Evolutionary conservation across 1,140 invertebrate genomes (phyloP).

Genomic region (Elymnias hypermnestra): DNA sequence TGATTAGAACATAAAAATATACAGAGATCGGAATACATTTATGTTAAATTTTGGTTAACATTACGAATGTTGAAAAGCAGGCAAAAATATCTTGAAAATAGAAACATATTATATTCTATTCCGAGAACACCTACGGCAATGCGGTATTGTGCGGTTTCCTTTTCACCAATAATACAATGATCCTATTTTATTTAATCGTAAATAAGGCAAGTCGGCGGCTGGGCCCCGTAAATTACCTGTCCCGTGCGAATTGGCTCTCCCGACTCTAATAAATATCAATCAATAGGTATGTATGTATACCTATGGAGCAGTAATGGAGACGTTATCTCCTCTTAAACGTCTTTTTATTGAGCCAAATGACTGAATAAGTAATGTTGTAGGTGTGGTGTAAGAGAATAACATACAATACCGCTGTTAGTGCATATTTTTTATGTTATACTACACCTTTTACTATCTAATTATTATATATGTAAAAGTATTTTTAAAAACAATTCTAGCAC

Average conservation of each 20-base stretch:
- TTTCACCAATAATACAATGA: slow-evolving; percentile 28
- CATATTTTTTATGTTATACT: too few species aligned
- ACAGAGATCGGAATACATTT: too few species aligned
- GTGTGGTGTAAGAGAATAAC: not conserved
- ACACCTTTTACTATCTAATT: too few species aligned
- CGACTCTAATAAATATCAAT: slow-evolving; percentile 38
- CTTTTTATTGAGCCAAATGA: slow-evolving; percentile 9
- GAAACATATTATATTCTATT: not conserved
- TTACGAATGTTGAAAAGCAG: not conserved
- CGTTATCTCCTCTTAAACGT: slow-evolving; percentile 15
- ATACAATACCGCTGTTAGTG: not conserved
- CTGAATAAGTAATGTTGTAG: slow-evolving; percentile 10
- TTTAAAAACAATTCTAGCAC: too few species aligned
- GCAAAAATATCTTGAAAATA: not conserved
- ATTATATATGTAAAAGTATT: too few species aligned
- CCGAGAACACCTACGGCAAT: slow-evolving; percentile 6
- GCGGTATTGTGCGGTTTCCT: slow-evolving; percentile 14
- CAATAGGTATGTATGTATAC: slow-evolving; percentile 20
- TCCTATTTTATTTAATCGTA: slow-evolving; percentile 38
- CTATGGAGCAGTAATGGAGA: slow-evolving; percentile 14
- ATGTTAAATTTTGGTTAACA: too few species aligned
- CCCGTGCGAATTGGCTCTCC: slow-evolving; percentile 30
- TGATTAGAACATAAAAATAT: too few species aligned
- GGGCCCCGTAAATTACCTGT: slow-evolving; percentile 31
- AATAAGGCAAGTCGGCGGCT: slow-evolving; percentile 27